phyloP scores from a whole-genome alignment of 2,113 vertebrate species.

The Bubo blakistoni region DNA sequence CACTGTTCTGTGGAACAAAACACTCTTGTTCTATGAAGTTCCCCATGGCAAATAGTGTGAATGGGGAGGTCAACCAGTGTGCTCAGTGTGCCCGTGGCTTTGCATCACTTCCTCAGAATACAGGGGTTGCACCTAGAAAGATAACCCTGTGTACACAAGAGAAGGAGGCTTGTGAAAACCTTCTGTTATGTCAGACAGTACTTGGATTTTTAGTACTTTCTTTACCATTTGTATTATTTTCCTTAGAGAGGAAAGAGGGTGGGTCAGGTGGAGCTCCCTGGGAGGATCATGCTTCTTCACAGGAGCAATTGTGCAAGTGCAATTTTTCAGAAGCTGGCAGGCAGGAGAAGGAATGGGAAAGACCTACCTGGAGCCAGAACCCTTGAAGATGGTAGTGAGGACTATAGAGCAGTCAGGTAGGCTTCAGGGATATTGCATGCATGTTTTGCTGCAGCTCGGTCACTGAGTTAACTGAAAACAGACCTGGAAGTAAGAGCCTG shows the following conservation, averaged over 20 bases:
- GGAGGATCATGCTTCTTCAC: neutral
- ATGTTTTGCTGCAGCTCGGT: neutral
- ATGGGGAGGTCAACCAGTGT: accelerated
- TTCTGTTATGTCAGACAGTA: neutral
- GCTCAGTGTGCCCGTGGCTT: neutral
- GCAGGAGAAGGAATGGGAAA: neutral
- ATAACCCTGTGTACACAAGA: neutral
- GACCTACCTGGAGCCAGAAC: neutral
- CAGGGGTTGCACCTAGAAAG: neutral
- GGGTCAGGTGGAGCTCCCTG: neutral
- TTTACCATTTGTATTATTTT: neutral
- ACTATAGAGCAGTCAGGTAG: neutral
- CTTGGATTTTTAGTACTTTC: neutral
- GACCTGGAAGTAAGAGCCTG: neutral
- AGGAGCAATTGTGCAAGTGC: accelerated
- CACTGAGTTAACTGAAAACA: neutral
- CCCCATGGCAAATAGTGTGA: accelerated
- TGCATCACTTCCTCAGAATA: neutral
- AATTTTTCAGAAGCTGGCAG: neutral
- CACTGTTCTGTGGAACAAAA: neutral
- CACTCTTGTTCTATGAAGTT: accelerated
- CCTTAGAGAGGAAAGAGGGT: accelerated
- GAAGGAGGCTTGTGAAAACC: neutral
- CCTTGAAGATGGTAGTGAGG: neutral
- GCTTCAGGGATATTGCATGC: neutral